Base-by-base conservation (phyloP, 2,888 invertebrate genomes). In the Hypomecis atomaria region DNA sequence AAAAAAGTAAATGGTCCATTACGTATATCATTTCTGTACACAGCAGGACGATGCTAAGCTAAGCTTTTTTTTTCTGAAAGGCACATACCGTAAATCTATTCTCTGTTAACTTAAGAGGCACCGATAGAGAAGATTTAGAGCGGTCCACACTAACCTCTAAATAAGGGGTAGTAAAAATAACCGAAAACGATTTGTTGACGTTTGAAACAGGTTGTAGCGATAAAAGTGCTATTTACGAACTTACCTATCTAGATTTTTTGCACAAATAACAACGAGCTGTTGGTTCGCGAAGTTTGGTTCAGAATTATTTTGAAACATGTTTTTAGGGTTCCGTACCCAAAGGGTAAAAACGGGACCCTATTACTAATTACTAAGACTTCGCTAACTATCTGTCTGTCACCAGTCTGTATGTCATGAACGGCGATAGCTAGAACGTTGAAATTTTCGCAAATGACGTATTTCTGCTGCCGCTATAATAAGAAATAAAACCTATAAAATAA, bases 61-160 rank as follows among this genome's bases (percentile, higher is more conserved):
- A 33, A 37, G 11, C 11, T 47, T 23, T 42, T 40, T 52, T 10
- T 23, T 48, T 2, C n/a, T 48, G 43, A 43, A 43, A 11, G 67
- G 66, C 43, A 42, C 52, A 33, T n/a, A 59, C 57, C 67, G 67
- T 72, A 71, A 75, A 76, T 73, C 71, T 67, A 63, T 62, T 73
- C 78, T 78, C 60, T 78, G 79, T 76, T 79, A 79, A 76, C 77
- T 75, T 75, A 78, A 79, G 77, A 78, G 76, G 69, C 72, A 69
- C 59, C 77, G 75, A 81, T 83, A 78, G 72, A 76, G 76, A 75
- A 84, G 81, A 86, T 86, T 83, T 85, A 83, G 77, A 65, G 76
- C 76, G 83, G 82, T 82, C 76, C 77, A 76, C 76, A 68, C 52
- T 59, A 65, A 61, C 63, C 66, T 53, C 54, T 69, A 66, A 66